Percentiles rank a stretch among this genome's conserved stretches.
phyloP scores from a whole-genome alignment of 2,888 invertebrate genomes.

The Drosophila multiciliata region DNA sequence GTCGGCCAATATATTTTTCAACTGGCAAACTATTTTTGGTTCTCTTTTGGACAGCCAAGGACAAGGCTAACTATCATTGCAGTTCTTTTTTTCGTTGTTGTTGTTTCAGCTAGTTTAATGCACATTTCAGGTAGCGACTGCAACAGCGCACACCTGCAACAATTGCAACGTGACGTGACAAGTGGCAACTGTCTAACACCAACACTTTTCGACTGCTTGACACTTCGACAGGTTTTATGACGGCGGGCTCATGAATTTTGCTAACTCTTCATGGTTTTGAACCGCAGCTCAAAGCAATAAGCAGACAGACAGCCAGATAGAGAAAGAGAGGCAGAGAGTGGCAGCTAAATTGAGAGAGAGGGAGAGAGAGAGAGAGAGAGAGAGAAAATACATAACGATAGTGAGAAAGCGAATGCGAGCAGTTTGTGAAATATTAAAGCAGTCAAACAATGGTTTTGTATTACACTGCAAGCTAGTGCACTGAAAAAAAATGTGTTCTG shows the following conservation, averaged over 20 bases:
- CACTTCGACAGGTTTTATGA: constrained; percentile 70
- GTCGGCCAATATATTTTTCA: constrained; percentile 18
- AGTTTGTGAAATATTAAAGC: constrained; percentile 54
- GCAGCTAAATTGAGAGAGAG: neutral
- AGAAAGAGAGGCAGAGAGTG: neutral
- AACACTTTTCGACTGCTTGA: constrained; percentile 53
- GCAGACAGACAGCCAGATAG: constrained; percentile 1
- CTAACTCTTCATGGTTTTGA: constrained; percentile 50
- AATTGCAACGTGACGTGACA: constrained; percentile 44
- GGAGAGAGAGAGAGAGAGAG: neutral
- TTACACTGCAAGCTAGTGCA: neutral
- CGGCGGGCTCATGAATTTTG: constrained; percentile 64
- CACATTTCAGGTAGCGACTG: constrained; percentile 56
- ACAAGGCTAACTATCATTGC: constrained; percentile 40
- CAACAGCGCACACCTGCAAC: constrained; percentile 45
- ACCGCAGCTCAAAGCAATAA: constrained; percentile 37
- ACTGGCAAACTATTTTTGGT: constrained; percentile 38
- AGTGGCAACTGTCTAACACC: constrained; percentile 49
- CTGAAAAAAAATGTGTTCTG: neutral
- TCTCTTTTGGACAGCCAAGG: constrained; percentile 41
- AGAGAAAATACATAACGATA: neutral
- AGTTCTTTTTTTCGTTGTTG: constrained; percentile 12
- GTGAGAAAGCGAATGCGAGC: neutral
- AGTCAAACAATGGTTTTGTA: constrained; percentile 39
- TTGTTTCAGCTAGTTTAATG: constrained; percentile 57